Evolutionary conservation across 2,888 invertebrate species (phyloP), one percentile per base, ranked within the genome.

Genomic region (Nomada ferruginata): DNA sequence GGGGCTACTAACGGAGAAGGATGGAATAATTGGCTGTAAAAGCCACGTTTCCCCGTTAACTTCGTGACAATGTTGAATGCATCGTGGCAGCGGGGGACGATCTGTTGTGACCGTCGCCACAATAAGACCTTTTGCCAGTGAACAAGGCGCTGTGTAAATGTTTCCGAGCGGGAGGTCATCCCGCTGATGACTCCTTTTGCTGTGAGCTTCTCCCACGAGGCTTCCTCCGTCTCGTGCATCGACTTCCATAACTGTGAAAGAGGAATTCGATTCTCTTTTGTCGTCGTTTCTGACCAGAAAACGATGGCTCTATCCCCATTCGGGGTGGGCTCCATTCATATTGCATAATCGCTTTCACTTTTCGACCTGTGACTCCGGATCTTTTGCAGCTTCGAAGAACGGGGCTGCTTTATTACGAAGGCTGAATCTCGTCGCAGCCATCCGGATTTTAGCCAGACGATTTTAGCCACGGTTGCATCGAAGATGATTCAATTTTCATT

Each of bases 21-120:
- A 85, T 75, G 85, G 88, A 90, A 91, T 91, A 91, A 91, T 91
- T 90, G 89, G 84, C 89, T 86, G 89, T 89, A 88, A 90, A 90
- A 90, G 85, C 88, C 85, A 85, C 89, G 85, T 85, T 87, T 78
- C 79, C 83, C 75, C 63, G 79, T 44, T 75, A 82, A 83, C 82
- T 82, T 89, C 83, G 89, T 84, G 83, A 82, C 79, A 75, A 52
- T 29, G 76, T 26, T 89, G 89, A 89, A 89, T 90, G 86, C 83
- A 26, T n/a, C 71, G 79, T 86, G 85, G 87, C 90, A 88, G 81
- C 89, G 88, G 89, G 87, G 83, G 85, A 87, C 89, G 88, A 84
- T 85, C 89, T 91, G 91, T 92, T 91, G 91, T 91, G 90, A 92
- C 89, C 89, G 86, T 81, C 70, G 82, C 87, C 88, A 92, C 92